Evolutionary conservation across 2,113 vertebrate species (phyloP).

Genomic region (Spheniscus mendiculus): DNA sequence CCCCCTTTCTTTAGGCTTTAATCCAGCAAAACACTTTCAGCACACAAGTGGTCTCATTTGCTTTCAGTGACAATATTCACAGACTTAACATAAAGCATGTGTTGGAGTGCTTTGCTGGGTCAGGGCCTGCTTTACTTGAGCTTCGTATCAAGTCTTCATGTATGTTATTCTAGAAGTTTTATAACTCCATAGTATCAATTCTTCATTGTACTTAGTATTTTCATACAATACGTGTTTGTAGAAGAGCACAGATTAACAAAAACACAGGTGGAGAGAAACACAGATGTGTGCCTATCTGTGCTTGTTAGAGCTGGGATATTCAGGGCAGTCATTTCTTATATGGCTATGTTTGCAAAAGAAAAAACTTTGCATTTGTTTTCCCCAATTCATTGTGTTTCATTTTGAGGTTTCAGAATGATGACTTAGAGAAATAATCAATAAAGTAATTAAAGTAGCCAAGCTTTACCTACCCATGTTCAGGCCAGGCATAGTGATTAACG

Average conservation of each 20-base stretch:
- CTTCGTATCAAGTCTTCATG: background rate
- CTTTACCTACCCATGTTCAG: background rate
- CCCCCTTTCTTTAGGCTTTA: background rate
- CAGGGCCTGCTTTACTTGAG: slow-evolving; percentile 2
- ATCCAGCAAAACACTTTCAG: slow-evolving; percentile 40
- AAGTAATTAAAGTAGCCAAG: background rate
- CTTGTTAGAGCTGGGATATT: background rate
- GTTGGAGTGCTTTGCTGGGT: slow-evolving; percentile 31
- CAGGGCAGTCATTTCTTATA: background rate
- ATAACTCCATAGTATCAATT: background rate
- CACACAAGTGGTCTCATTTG: slow-evolving; percentile 43
- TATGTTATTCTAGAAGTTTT: background rate
- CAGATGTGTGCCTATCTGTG: background rate
- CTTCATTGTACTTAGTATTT: background rate
- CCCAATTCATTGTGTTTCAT: background rate
- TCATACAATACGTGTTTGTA: rapidly evolving
- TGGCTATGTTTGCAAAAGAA: background rate
- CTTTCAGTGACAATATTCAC: slow-evolving; percentile 49
- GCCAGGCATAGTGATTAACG: background rate
- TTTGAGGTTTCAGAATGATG: background rate
- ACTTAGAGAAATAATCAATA: background rate
- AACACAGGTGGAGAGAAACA: background rate
- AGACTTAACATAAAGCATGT: slow-evolving; percentile 49
- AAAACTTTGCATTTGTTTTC: background rate
- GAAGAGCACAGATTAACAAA: background rate